Evolutionary conservation across 1,140 invertebrate genomes (phyloP).

Genomic region (Macrobrachium rosenbergii): DNA sequence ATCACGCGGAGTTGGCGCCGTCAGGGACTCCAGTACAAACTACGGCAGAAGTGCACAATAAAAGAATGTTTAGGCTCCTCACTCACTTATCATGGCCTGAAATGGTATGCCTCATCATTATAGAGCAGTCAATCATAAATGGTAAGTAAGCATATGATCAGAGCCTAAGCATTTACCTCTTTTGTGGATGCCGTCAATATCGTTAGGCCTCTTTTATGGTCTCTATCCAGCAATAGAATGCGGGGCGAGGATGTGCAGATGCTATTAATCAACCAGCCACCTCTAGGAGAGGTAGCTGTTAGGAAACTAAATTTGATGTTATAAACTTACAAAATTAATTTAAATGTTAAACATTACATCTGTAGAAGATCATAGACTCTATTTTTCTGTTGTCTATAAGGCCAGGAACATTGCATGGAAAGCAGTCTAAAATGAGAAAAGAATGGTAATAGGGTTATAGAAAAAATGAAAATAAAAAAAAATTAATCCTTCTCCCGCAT

Average conservation of each 20-base stretch:
- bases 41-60: conserved; percentile 46
- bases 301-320: neutral
- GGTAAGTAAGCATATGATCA: neutral
- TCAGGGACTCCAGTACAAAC: conserved; percentile 65
- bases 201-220: conserved; percentile 53
- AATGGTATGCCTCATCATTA: conserved; percentile 24
- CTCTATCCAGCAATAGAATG: conserved; percentile 55
- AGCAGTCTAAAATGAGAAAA: conserved; percentile 26
- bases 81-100: conserved; percentile 28
- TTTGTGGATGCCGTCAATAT: conserved; percentile 46
- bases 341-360: conserved; percentile 6
- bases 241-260: conserved; percentile 39
- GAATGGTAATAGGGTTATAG: neutral
- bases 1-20: conserved; percentile 61
- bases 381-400: too few relatives aligned
- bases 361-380: neutral
- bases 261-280: conserved; percentile 32
- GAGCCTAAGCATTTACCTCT: conserved; percentile 43
- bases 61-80: conserved; percentile 36
- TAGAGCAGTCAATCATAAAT: conserved; percentile 45
- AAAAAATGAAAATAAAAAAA: conserved; percentile 14
- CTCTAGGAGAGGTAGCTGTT: conserved; percentile 41
- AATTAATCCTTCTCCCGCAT: conserved; percentile 27
- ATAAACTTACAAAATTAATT: neutral
- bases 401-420: too few relatives aligned